Base-by-base conservation (phyloP, 2,888 invertebrate genomes). In the Drosophila flavopinicola region DNA sequence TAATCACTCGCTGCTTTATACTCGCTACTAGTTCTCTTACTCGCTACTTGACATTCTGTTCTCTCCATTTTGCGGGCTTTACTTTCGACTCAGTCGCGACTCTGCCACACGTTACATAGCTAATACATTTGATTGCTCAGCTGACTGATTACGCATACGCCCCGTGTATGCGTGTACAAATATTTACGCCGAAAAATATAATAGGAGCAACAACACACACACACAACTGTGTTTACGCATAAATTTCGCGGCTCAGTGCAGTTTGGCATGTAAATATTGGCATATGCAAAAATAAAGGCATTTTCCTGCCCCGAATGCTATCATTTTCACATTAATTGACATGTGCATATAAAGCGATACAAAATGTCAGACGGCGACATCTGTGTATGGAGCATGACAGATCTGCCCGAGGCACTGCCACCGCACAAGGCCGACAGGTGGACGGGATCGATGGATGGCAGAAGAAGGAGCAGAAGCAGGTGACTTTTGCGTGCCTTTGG, bases 241-340 rank as follows among this genome's bases (percentile, higher is more conserved):
- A 66, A 69, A 74, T 73, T 74, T 73, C 17, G 58, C 74, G 68
- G 37, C 64, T 59, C 48, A 68, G 27, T 71, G 68, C 65, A 68
- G 52, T 53, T 45, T 44, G 38, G n/a, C 33, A 64, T 68, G 78
- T 52, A 68, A 80, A 78, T 66, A 75, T 69, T 66, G 57, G 20
- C 39, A 45, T 63, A 63, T 65, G 63, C 27, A 47, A 67, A 60
- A 24, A 61, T 53, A 44, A 48, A 68, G 37, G 11, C 5, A 52
- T 41, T 33, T 53, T 30, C 35, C n/a, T n/a, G n/a, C n/a, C 24
- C 33, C 5, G 48, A 58, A 54, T 58, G 51, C 60, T 66, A 73
- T 75, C 65, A 66, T 77, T 72, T 48, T 70, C 66, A 66, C 60
- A 82, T 85, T 87, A 82, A 87, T 80, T 85, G 78, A 71, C 60